Evolutionary conservation across 2,113 vertebrate species (phyloP).

Genomic region (Amphiprion ocellaris): DNA sequence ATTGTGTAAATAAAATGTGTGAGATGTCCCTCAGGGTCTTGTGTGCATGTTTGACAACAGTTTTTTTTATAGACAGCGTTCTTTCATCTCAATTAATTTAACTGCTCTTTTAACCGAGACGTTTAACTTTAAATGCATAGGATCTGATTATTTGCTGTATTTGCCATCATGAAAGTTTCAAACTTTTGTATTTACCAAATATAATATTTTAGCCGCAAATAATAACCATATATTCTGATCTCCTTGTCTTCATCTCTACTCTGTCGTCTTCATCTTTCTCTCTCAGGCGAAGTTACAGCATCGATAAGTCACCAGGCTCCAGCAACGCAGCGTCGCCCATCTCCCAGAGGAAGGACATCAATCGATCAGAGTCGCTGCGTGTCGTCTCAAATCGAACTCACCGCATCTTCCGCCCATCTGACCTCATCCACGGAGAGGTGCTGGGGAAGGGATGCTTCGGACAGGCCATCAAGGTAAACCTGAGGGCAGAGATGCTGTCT

Average conservation of each 20-base stretch:
- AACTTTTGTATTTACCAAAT: too few relatives aligned
- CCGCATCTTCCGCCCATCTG: constrained; percentile 96
- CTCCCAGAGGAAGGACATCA: constrained; percentile 91
- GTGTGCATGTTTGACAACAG: too few relatives aligned
- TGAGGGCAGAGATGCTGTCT: neutral
- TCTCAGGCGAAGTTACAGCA: constrained; percentile 93
- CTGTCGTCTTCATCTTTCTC: neutral
- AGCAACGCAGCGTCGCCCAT: constrained; percentile 87
- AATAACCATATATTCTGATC: too few relatives aligned
- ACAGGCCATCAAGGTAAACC: constrained; percentile 96
- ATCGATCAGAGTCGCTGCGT: constrained; percentile 93
- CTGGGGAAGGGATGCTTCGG: constrained; percentile 96
- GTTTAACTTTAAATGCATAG: too few relatives aligned
- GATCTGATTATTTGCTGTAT: too few relatives aligned
- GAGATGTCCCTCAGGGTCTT: too few relatives aligned
- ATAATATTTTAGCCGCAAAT: too few relatives aligned
- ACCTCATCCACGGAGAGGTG: constrained; percentile 97
- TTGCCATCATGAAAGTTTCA: too few relatives aligned
- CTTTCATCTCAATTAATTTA: too few relatives aligned
- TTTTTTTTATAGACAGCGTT: too few relatives aligned
- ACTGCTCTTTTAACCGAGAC: too few relatives aligned
- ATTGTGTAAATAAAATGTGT: too few relatives aligned
- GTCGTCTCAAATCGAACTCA: constrained; percentile 88
- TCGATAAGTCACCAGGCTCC: constrained; percentile 92
- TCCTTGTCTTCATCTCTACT: neutral